These are phyloP conservation scores for Lasiurus borealis DNA, from an alignment of 2,113 vertebrate genomes.

Conservation along the genomic window DNA sequence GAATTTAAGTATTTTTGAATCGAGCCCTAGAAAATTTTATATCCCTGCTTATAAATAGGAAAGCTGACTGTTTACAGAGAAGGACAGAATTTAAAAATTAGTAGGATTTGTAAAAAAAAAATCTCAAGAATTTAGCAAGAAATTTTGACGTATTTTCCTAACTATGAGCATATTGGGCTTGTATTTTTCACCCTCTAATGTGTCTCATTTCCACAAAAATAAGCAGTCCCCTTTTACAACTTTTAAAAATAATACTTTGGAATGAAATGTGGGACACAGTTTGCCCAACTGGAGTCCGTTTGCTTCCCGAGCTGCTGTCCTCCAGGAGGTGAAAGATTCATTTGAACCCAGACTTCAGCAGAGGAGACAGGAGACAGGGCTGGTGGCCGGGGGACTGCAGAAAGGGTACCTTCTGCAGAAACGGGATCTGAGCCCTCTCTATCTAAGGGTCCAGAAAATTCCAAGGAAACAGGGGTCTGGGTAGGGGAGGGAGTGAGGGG, in stretches of 20 bases:
- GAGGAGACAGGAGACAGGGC: neutral
- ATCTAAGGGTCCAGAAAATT: neutral
- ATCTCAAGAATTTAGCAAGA: constrained; percentile 72
- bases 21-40: constrained; percentile 47
- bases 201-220: constrained; percentile 66
- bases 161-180: constrained; percentile 68
- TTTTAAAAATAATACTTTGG: constrained; percentile 67
- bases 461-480: neutral
- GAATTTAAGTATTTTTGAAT: constrained; percentile 67
- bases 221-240: constrained; percentile 43
- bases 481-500: no score
- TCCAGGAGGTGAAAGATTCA: neutral
- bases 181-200: constrained; percentile 55
- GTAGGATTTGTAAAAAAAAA: constrained; percentile 58
- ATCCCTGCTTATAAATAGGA: constrained; percentile 57
- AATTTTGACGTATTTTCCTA: constrained; percentile 59
- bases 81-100: constrained; percentile 67
- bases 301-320: neutral
- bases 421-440: neutral
- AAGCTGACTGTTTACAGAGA: constrained; percentile 51
- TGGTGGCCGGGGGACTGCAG: neutral
- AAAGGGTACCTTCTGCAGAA: neutral
- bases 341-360: neutral
- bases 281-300: constrained; percentile 27
- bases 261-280: constrained; percentile 31